Conservation (phyloP, 2,113 vertebrate species). For the Trachemys scripta region DNA sequence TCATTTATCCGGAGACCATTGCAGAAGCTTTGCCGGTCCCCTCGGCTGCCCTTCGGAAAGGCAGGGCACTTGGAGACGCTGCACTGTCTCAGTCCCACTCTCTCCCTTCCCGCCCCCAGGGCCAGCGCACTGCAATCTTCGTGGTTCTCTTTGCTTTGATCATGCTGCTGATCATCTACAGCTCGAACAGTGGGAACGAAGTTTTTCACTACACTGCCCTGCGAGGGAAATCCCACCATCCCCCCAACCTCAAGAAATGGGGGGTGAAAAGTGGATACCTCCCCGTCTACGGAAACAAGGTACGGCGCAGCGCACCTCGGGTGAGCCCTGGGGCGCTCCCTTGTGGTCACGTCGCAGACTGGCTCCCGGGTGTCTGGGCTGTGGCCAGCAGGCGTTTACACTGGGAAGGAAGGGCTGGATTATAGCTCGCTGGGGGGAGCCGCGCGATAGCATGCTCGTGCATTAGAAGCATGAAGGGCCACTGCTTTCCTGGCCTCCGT, state of each 20-base stretch:
- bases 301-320: conserved; percentile 29
- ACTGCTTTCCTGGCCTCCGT: not conserved
- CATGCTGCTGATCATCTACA: conserved; percentile 95
- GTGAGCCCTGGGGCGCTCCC: not conserved
- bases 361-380: not conserved
- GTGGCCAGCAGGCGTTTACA: not conserved
- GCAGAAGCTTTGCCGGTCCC: not conserved
- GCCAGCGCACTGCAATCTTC: conserved; percentile 89
- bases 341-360: not conserved
- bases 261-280: conserved; percentile 85
- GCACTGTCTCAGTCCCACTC: rapidly evolving
- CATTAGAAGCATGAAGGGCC: not conserved
- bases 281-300: conserved; percentile 91
- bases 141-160: conserved; percentile 88
- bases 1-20: not conserved
- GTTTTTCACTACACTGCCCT: conserved; percentile 79
- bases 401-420: not conserved
- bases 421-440: not conserved
- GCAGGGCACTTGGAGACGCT: not conserved
- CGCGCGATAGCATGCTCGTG: not conserved
- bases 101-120: conserved; percentile 70
- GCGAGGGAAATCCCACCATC: conserved; percentile 66
- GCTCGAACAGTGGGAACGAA: conserved; percentile 88
- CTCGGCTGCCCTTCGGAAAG: rapidly evolving
- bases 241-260: conserved; percentile 89